Base-by-base conservation (phyloP, 2,797 vertebrate species). In the Sebastes steindachneri region DNA sequence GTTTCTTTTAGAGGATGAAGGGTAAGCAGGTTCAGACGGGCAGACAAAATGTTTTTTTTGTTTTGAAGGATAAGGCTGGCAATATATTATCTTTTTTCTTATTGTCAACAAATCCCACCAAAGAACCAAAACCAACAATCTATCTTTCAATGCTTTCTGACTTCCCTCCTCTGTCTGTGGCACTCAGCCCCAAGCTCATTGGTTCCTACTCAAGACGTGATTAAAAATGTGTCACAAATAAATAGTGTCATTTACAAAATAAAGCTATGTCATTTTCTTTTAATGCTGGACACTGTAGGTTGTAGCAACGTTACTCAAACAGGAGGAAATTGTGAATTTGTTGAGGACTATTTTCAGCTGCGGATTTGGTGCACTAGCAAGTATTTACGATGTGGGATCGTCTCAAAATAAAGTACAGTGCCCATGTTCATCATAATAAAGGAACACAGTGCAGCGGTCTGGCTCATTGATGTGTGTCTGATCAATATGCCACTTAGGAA, bases 21-120 rank as follows among this genome's bases (percentile, higher is more conserved):
- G 51, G 41, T 77, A 60, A 55, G 41, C 57, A 65, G 51, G 75
- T 73, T 84, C 74, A 84, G n/a, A 69, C 0, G 3, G 65, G 19
- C 54, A 35, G 54, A 54, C 45, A 28, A 9, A 33, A 70, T 70
- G n/a, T 48, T 31, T 35, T 45, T 26, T 58, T 41, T 15, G 37
- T 41, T 37, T 37, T 37, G 23, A 23, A 23, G 23, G 23, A 23
- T 23, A 23, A 23, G n/a, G n/a, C n/a, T n/a, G 17, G 15, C 12
- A 37, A 19, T 54, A 19, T 21, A 28, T 5, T 11, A n/a, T 3
- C 3, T 9, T 28, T 29, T 41, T 41, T 26, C 0, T 29, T 23
- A 31, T 12, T 37, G 14, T 21, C 5, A 54, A 29, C 29, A 67
- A 29, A 73, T 68, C 19, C 4, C 2, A 12, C 3, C 1, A 53